These are phyloP conservation scores for Thaleichthys pacificus DNA, from an alignment of 2,797 vertebrate genomes.

Conservation along the genomic window DNA sequence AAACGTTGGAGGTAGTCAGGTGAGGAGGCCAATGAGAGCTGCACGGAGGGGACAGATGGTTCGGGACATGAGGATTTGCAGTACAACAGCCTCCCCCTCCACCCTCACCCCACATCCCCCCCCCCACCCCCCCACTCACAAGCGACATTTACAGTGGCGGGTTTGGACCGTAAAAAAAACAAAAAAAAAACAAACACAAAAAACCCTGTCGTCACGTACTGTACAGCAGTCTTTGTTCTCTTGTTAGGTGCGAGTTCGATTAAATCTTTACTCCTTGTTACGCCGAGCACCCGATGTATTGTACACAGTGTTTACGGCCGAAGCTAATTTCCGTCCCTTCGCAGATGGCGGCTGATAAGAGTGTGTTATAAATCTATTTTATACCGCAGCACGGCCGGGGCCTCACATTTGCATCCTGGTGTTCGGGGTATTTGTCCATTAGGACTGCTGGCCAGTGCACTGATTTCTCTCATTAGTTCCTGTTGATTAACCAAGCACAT, in stretches of 20 bases:
- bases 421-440: constrained; percentile 67
- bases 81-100: not conserved
- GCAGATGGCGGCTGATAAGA: constrained; percentile 55
- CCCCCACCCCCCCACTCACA: constrained; percentile 34
- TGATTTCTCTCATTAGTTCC: constrained; percentile 66
- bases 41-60: constrained; percentile 13
- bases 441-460: constrained; percentile 61
- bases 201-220: constrained; percentile 11
- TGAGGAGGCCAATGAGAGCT: constrained; percentile 14
- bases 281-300: constrained; percentile 27
- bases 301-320: constrained; percentile 35
- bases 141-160: constrained; percentile 10
- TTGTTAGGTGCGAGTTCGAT: constrained; percentile 50
- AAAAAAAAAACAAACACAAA: not conserved
- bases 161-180: too few species aligned
- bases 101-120: constrained; percentile 7
- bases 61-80: constrained; percentile 19
- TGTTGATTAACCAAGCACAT: constrained; percentile 65
- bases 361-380: constrained; percentile 59
- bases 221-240: constrained; percentile 33
- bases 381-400: constrained; percentile 39
- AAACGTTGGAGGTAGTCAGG: constrained; percentile 16
- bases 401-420: constrained; percentile 57
- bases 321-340: constrained; percentile 41
- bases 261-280: constrained; percentile 49